Base-by-base conservation (phyloP, 2,797 vertebrate species). In the Poecilia gillii region DNA sequence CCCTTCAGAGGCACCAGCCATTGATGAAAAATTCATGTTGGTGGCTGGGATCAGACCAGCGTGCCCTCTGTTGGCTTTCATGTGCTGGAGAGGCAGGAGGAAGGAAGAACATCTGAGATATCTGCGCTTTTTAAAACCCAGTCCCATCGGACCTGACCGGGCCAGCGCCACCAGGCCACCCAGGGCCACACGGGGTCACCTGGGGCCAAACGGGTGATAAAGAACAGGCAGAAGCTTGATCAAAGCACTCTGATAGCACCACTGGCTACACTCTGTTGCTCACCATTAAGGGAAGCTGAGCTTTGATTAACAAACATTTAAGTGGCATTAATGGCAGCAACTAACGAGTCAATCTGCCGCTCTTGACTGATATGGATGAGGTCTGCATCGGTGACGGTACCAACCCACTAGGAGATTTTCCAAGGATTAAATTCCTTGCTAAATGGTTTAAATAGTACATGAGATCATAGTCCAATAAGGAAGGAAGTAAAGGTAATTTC, bases 21-120 rank as follows among this genome's bases (percentile, higher is more conserved):
- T 93, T 94, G 93, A 96, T 95, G 86, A 95, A 82, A 95, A 92
- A 93, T 94, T 91, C 92, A 95, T 93, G 92, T 94, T 90, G 85
- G 85, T 51, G 78, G 68, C 84, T 31, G 85, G 87, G 92, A 93
- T 93, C 92, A 91, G 78, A 86, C 81, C 86, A 51, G 86, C 59
- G 39, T 91, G 90, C 84, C 92, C 88, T 89, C 84, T 89, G 87
- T 81, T 82, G 80, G 86, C 93, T 92, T 93, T 91, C 82, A 90
- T 89, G 90, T 90, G 89, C 77, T 75, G 77, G 72, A 79, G 80
- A 75, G 78, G 78, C 20, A 1, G 74, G 81, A 51, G 86, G 83
- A 68, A 85, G 84, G 82, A 77, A 51, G 73, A 90, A 88, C 88
- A 92, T 92, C 73, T 80, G 89, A 91, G 87, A 93, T 83, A 78